Conservation (phyloP, 2,113 vertebrate genomes). For the Elanoides forficatus region DNA sequence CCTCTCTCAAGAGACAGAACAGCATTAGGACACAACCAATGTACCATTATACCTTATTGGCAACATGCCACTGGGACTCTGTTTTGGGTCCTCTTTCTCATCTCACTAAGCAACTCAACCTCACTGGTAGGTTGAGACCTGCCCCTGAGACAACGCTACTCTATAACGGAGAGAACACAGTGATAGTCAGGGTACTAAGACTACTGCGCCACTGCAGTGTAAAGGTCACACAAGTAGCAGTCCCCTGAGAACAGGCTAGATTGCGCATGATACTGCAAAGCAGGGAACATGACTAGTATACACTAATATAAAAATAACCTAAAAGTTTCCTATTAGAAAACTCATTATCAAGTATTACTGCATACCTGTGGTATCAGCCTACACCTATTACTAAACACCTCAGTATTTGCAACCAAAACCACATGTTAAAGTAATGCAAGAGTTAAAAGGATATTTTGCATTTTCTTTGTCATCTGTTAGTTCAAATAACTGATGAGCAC, state of each 20-base stretch:
- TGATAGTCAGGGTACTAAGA: not conserved
- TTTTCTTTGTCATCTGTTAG: constrained; percentile 83
- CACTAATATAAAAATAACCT: not conserved
- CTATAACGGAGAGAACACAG: not conserved
- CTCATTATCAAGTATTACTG: not conserved
- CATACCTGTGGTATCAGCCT: not conserved
- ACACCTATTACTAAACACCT: not conserved
- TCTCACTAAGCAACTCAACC: not conserved
- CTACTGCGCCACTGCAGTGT: not conserved
- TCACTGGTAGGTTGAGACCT: not conserved
- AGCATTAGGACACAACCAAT: not conserved
- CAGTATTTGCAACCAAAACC: not conserved
- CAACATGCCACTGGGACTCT: not conserved
- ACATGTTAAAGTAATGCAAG: not conserved
- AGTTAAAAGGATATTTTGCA: constrained; percentile 87
- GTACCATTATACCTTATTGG: not conserved
- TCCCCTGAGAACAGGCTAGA: not conserved
- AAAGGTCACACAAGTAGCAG: not conserved
- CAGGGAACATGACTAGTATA: not conserved
- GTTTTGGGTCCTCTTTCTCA: not conserved
- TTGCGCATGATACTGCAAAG: not conserved
- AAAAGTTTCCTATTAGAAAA: not conserved
- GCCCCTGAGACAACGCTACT: not conserved
- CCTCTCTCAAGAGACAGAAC: not conserved
- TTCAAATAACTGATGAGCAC: constrained; percentile 85